Percentiles rank a stretch among this genome's conserved stretches.
These are phyloP conservation scores for Tetramorium alpestre DNA, from an alignment of 1,140 invertebrate genomes.

Conservation along the genomic window DNA sequence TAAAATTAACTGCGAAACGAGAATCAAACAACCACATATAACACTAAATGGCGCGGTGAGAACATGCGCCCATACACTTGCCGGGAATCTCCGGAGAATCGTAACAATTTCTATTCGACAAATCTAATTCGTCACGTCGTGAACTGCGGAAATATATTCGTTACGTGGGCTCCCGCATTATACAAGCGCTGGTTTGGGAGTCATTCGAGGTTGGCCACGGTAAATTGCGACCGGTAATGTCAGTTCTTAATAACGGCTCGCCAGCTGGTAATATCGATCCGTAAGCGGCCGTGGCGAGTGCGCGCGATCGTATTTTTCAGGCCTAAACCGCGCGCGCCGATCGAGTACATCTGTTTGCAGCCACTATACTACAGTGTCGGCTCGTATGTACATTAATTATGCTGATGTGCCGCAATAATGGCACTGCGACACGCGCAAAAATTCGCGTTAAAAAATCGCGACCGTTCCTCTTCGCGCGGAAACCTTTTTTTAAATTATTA, in stretches of 20 bases:
- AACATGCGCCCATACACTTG: not conserved
- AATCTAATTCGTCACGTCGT: slow-evolving; percentile 56
- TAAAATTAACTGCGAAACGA: slow-evolving; percentile 10
- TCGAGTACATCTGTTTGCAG: slow-evolving; percentile 47
- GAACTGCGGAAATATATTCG: slow-evolving; percentile 54
- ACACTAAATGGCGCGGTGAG: slow-evolving; percentile 10
- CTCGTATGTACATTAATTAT: slow-evolving; percentile 31
- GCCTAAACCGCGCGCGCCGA: slow-evolving; percentile 18
- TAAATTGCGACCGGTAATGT: slow-evolving; percentile 56
- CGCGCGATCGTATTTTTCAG: slow-evolving; percentile 48
- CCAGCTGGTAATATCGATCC: slow-evolving; percentile 43
- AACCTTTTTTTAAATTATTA: not conserved
- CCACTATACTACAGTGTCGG: not conserved
- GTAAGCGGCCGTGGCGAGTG: not conserved
- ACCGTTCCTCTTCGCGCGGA: not conserved
- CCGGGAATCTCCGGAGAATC: not conserved
- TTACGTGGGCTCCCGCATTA: slow-evolving; percentile 29
- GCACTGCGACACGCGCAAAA: not conserved
- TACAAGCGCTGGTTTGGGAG: slow-evolving; percentile 53
- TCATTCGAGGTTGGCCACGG: slow-evolving; percentile 54
- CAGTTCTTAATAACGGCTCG: slow-evolving; percentile 56
- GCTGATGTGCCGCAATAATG: not conserved
- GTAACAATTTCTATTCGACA: slow-evolving; percentile 55
- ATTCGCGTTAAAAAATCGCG: not conserved
- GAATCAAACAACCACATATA: slow-evolving; percentile 27